Conservation (phyloP, 2,797 vertebrate species). For the Valencia hispanica region DNA sequence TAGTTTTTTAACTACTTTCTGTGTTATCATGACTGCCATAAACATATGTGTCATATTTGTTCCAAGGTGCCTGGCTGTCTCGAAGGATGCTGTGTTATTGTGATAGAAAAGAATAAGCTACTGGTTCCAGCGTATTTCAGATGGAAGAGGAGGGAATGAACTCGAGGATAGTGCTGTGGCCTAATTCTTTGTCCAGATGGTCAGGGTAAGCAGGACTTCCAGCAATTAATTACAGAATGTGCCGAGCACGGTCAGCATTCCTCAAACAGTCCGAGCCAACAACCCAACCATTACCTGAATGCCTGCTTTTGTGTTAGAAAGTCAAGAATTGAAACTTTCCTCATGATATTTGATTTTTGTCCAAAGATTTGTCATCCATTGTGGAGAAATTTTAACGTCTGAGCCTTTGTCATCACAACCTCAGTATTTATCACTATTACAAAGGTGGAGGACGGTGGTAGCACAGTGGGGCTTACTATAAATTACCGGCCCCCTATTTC, state of each 20-base stretch:
- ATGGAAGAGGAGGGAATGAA: constrained; percentile 16
- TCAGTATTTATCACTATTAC: background rate
- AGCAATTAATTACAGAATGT: constrained; percentile 65
- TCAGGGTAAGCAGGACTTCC: constrained; percentile 57
- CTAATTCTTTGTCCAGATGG: constrained; percentile 79
- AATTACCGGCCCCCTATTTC: background rate
- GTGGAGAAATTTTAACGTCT: background rate
- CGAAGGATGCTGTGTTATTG: constrained; percentile 45
- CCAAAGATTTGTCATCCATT: constrained; percentile 1
- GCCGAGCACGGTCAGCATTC: constrained; percentile 26
- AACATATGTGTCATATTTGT: constrained; percentile 30
- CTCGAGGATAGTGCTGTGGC: constrained; percentile 60
- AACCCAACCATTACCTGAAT: background rate
- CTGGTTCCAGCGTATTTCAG: constrained; percentile 50
- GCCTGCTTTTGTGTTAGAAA: background rate
- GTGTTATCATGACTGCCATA: constrained; percentile 29
- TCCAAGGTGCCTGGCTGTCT: constrained; percentile 45
- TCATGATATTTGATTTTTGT: constrained; percentile 14
- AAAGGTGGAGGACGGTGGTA: background rate
- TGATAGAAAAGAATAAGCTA: constrained; percentile 43
- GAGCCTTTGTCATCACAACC: background rate
- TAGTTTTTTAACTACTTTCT: constrained; percentile 25
- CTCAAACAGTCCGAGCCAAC: constrained; percentile 22
- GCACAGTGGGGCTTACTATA: too few relatives aligned
- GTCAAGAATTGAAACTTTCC: background rate